These are phyloP conservation scores for Lucilia sericata DNA, from an alignment of 1,140 invertebrate species.

Conservation along the genomic window DNA sequence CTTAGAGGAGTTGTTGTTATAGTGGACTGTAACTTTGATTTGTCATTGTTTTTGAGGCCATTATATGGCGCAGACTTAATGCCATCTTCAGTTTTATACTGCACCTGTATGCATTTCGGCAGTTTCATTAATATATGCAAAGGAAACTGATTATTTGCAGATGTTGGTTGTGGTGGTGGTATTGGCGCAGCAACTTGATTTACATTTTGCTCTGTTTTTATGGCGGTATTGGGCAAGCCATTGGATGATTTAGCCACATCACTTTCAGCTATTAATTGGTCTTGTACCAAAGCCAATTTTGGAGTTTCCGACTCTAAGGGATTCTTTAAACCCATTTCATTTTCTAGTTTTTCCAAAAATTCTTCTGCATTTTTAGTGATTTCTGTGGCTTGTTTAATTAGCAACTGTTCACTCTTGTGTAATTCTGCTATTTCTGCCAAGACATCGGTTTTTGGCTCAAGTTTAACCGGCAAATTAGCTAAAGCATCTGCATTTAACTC, in stretches of 20 bases:
- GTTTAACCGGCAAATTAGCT: not conserved
- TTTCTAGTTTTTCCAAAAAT: constrained; percentile 21
- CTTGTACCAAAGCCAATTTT: not conserved
- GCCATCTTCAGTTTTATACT: constrained; percentile 24
- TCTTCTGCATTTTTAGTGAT: constrained; percentile 17
- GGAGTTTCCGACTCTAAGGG: not conserved
- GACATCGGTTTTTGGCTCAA: constrained; percentile 15
- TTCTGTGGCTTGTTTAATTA: constrained; percentile 28
- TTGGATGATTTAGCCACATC: not conserved
- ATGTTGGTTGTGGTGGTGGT: not conserved
- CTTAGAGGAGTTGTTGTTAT: not conserved
- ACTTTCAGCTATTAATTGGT: not conserved
- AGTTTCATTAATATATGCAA: constrained; percentile 37
- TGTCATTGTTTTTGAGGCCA: constrained; percentile 20
- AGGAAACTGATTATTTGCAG: constrained; percentile 17
- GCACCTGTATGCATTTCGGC: constrained; percentile 35
- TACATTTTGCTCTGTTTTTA: not conserved
- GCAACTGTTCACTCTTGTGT: constrained; percentile 27
- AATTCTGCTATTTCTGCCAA: constrained; percentile 25
- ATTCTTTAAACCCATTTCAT: constrained; percentile 36
- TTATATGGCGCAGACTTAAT: constrained; percentile 6
- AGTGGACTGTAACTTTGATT: not conserved
- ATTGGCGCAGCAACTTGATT: not conserved
- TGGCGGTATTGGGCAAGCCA: not conserved
- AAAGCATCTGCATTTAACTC: not conserved